Evolutionary conservation across 2,888 invertebrate species (phyloP), one percentile per base, ranked within the genome.

Genomic region (Folsomia manolachei): DNA sequence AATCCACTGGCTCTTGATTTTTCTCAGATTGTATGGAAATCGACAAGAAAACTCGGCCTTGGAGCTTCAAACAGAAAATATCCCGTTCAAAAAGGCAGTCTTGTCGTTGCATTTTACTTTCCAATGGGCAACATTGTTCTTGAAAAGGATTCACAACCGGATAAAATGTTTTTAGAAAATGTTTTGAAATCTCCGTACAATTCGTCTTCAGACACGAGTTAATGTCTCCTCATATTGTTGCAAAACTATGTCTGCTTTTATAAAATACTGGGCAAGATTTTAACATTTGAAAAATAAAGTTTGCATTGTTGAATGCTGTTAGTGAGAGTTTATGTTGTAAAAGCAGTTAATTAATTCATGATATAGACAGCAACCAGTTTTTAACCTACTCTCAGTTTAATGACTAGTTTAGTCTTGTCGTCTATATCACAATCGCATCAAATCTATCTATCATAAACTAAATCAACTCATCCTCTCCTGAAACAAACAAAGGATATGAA

Each of bases 21-120:
- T 27, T 71, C 78, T 21, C 75, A 76, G 27, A 7, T 78, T 1
- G 39, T 78, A 14, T 75, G 74, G 74, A 75, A 69, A 65, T 63
- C 68, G 1, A 71, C 74, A 1, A 71, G 53, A 39, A 52, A 61
- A 27, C 27, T 78, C 14, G 76, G 75, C 2, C 60, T 76, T 19
- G 75, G 77, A 1, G 71, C 70, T 11, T 66, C 74, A 1, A 24
- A 26, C 21, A 25, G 27, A 27, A 21, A 56, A 19, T 56, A 4
- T 19, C 19, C 21, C 1, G 63, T 27, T 18, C 26, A 62, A 1
- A 66, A 69, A 2, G 27, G 69, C 14, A 72, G 71, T 18, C 63
- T 73, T 14, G 69, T 78, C 1, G 69, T 76, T 19, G 75, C 71
- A 1, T 74, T 74, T n/a, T 78, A 74, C 39, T 71, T 71, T 19